Evolutionary conservation across 2,797 vertebrate species (phyloP).

Genomic region (Eulemur coronatus): DNA sequence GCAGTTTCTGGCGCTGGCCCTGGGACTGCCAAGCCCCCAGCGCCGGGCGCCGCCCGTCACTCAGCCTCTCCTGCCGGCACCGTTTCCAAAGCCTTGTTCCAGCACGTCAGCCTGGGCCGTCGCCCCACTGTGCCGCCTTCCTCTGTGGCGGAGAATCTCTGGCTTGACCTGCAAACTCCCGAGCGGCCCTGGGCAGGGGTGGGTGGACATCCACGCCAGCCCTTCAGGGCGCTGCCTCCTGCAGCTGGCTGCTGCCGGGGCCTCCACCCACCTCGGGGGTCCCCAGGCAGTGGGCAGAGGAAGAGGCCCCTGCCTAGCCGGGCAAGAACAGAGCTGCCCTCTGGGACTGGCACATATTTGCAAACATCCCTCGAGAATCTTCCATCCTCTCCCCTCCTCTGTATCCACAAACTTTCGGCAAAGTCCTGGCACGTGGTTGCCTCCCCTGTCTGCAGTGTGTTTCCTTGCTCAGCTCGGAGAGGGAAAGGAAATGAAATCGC

Average conservation of each 20-base stretch:
- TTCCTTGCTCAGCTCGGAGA: too few relatives aligned
- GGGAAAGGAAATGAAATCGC: not conserved
- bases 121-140: rapidly evolving
- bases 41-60: not conserved
- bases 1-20: not conserved
- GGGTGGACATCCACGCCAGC: rapidly evolving
- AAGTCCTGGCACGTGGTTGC: rapidly evolving
- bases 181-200: not conserved
- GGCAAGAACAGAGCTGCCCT: rapidly evolving
- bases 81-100: rapidly evolving
- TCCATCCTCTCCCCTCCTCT: too few relatives aligned
- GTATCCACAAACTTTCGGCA: not conserved
- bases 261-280: not conserved
- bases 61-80: not conserved
- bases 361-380: rapidly evolving
- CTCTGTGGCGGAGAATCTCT: not conserved
- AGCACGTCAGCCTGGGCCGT: too few relatives aligned
- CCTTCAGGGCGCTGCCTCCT: not conserved
- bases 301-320: too few relatives aligned
- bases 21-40: not conserved
- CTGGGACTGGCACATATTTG: rapidly evolving
- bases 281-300: not conserved
- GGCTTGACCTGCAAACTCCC: not conserved
- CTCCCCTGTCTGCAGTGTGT: rapidly evolving
- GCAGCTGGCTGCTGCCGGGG: not conserved